Base-by-base conservation (phyloP, 2,797 vertebrate genomes). In the Fistularia commersonii region DNA sequence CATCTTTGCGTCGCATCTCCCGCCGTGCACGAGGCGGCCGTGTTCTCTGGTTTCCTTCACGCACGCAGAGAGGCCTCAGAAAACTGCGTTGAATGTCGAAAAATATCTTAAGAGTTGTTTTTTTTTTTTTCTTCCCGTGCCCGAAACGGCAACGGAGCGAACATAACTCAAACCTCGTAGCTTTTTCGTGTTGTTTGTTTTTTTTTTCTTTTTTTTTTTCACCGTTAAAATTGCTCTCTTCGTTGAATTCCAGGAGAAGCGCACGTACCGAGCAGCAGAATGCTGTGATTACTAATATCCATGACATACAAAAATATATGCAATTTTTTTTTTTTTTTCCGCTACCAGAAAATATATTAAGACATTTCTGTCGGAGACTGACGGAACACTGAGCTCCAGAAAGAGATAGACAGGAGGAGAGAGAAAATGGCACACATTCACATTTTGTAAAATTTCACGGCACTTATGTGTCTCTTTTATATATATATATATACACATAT, bases 291-390 rank as follows among this genome's bases (percentile, higher is more conserved):
- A 68, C 58, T 61, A 68, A 66, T 49, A 78, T 62, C 65, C 66
- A 61, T 60, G 34, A 76, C 64, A 65, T 66, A 54, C 60, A 72
- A 72, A 67, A 38, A 38, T 10, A 75, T 65, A 84, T 70, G 74
- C 56, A 68, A 83, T 70, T 73, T 57, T 66, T 32, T 61, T 74
- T 37, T 66, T 58, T 64, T 69, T 57, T 75, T 74, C 81, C 64
- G 81, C 57, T 74, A 80, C 66, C 59, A 71, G 64, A 59, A 66
- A 75, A 85, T 76, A 86, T 83, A 86, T 89, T 91, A 90, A 91
- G 87, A 90, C 87, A 72, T 86, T 81, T 85, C 56, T 80, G 75
- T 74, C 11, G 64, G 77, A 66, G 67, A 82, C 76, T 64, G 72
- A 74, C 68, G 60, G 66, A 23, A 66, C 57, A 67, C 58, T 33